Percentiles rank a stretch among this genome's conserved stretches.
Conservation (phyloP, 2,888 invertebrate species). For the Drosophila subquinaria region DNA sequence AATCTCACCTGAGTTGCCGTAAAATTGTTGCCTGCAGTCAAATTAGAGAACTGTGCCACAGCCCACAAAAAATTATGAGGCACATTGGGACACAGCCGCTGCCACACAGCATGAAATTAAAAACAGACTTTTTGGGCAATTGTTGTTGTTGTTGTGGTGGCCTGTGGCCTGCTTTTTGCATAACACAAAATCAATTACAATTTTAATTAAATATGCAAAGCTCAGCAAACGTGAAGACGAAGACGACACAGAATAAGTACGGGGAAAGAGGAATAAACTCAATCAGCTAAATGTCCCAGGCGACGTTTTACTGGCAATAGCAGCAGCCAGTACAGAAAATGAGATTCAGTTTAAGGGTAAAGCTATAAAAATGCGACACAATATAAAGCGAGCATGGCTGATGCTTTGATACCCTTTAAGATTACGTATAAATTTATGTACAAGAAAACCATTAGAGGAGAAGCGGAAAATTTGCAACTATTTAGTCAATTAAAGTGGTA, state of each 20-base stretch:
- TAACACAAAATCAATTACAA: constrained; percentile 82
- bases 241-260: constrained; percentile 13
- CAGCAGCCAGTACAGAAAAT: constrained; percentile 17
- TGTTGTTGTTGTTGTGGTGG: constrained; percentile 28
- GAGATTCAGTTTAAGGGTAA: constrained; percentile 17
- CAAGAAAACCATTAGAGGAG: not conserved
- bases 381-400: not conserved
- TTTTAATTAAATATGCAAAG: constrained; percentile 83
- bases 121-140: constrained; percentile 74
- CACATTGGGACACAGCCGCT: constrained; percentile 62
- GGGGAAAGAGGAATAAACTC: constrained; percentile 46
- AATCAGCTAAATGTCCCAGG: constrained; percentile 74
- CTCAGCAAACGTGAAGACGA: constrained; percentile 41
- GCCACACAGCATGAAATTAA: constrained; percentile 71
- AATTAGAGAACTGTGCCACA: constrained; percentile 78
- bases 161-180: constrained; percentile 73
- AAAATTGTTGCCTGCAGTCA: constrained; percentile 66
- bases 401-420: constrained; percentile 6
- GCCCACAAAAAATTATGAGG: constrained; percentile 72
- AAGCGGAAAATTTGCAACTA: not conserved
- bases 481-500: not conserved
- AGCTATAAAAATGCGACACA: constrained; percentile 37
- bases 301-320: constrained; percentile 41
- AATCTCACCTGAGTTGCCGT: constrained; percentile 79
- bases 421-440: not conserved